Conservation (phyloP, 1,140 invertebrate species). For the Bombus sylvicola region DNA sequence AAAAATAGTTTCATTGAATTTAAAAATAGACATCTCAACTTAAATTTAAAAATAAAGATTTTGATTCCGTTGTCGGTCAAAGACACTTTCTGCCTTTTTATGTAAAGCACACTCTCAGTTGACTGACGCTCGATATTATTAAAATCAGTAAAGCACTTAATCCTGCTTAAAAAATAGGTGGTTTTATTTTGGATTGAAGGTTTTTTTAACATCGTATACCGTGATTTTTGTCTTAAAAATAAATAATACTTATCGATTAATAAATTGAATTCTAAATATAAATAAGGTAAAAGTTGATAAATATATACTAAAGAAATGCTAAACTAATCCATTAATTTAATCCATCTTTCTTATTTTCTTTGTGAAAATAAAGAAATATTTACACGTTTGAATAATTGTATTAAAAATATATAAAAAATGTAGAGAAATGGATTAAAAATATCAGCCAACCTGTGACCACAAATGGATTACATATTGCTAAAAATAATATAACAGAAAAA, state of each 20-base stretch:
- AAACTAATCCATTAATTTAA: not conserved
- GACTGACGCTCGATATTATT: not conserved
- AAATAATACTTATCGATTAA: not conserved
- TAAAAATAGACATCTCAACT: not conserved
- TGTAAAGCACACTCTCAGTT: not conserved
- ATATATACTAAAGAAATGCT: not conserved
- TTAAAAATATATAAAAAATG: not conserved
- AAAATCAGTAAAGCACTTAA: not conserved
- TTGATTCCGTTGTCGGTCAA: not conserved
- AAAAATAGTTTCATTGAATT: constrained; percentile 13
- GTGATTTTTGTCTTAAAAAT: not conserved
- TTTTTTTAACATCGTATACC: not conserved
- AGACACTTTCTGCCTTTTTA: not conserved
- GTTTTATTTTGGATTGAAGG: not conserved
- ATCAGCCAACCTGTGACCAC: not conserved
- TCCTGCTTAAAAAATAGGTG: not conserved
- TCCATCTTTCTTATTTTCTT: not conserved
- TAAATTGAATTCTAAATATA: not conserved
- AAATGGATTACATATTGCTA: not conserved
- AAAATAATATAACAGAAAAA: not conserved
- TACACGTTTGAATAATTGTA: not conserved
- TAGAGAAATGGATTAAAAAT: not conserved
- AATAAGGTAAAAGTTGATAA: not conserved
- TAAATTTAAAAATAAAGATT: not conserved
- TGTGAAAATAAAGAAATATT: not conserved